phyloP scores from a whole-genome alignment of 2,113 vertebrate species.

The Blennius ocellaris region DNA sequence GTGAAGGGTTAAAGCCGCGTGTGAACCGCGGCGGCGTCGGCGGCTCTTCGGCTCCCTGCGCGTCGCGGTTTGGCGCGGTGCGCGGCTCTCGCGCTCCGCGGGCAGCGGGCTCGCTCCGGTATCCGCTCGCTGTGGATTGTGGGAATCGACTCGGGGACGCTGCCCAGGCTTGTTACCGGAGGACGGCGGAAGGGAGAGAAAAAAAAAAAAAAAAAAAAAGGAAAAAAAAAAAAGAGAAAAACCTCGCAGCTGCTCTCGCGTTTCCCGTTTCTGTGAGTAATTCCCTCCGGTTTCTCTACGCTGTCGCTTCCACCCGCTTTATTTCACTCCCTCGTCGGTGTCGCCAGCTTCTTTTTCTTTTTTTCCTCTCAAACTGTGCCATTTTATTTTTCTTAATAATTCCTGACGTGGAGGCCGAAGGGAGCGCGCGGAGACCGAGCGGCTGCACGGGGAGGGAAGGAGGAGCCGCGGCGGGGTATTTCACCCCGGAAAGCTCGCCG shows the following conservation, averaged over 20 bases:
- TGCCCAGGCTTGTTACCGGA: conserved; percentile 72
- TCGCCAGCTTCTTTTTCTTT: background rate
- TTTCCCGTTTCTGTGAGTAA: conserved; percentile 70
- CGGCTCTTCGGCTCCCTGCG: conserved; percentile 12
- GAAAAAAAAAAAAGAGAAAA: too few species aligned
- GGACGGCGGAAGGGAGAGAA: conserved; percentile 5
- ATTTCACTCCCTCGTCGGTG: background rate
- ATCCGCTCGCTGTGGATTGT: conserved; percentile 81
- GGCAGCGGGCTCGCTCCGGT: conserved; percentile 56
- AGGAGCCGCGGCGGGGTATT: conserved; percentile 36
- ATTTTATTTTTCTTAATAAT: background rate
- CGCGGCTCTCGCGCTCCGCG: conserved; percentile 52
- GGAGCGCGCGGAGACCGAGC: conserved; percentile 41
- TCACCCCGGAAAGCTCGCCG: conserved; percentile 22
- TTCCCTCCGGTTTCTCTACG: background rate
- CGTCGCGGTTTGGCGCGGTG: background rate
- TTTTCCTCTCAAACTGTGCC: background rate
- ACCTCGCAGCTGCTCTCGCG: too few species aligned
- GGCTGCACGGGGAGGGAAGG: conserved; percentile 38
- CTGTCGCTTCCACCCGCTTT: background rate
- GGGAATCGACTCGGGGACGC: conserved; percentile 74
- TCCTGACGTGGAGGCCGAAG: conserved; percentile 61
- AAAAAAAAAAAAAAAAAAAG: too few species aligned
- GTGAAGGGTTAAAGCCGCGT: conserved; percentile 63
- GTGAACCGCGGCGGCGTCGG: background rate